Percentiles rank a stretch among this genome's conserved stretches.
Conservation (phyloP, 2,113 vertebrate genomes). For the Scartelaos histophorus region DNA sequence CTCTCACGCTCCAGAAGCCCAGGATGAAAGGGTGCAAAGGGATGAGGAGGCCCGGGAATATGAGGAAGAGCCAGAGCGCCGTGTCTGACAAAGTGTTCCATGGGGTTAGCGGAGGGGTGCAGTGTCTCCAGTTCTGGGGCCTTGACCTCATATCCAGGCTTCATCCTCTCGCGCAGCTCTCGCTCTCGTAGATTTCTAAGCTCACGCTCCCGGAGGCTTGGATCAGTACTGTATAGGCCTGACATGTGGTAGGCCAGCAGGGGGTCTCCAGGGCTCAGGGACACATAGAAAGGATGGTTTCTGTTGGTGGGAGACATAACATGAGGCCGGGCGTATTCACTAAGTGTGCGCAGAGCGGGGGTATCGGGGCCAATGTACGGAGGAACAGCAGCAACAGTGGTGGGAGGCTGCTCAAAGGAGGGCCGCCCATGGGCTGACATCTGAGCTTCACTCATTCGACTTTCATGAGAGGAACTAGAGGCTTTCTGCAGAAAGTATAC, state of each 20-base stretch:
- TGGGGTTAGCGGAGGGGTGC: slow-evolving; percentile 90
- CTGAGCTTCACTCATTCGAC: slow-evolving; percentile 86
- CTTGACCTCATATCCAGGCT: slow-evolving; percentile 96
- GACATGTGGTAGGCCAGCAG: slow-evolving; percentile 97
- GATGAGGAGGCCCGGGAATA: slow-evolving; percentile 90
- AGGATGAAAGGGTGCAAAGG: slow-evolving; percentile 90
- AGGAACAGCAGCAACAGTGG: slow-evolving; percentile 92
- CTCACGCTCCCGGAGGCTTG: slow-evolving; percentile 90
- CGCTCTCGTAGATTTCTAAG: slow-evolving; percentile 90
- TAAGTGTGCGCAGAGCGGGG: slow-evolving; percentile 94
- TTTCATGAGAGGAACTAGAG: slow-evolving; percentile 90
- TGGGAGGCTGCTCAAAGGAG: slow-evolving; percentile 88
- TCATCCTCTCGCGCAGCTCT: slow-evolving; percentile 95
- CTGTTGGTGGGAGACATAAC: slow-evolving; percentile 98
- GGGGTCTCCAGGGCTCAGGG: slow-evolving; percentile 89
- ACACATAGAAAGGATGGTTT: slow-evolving; percentile 95
- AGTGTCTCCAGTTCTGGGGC: slow-evolving; percentile 91
- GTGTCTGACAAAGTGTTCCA: slow-evolving; percentile 95
- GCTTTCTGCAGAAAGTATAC: slow-evolving; percentile 75
- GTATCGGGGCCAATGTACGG: slow-evolving; percentile 97
- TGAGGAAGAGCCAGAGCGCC: slow-evolving; percentile 90
- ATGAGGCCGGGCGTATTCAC: slow-evolving; percentile 94
- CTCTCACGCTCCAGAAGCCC: slow-evolving; percentile 91
- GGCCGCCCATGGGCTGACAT: slow-evolving; percentile 84
- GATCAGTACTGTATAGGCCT: slow-evolving; percentile 89